Conservation (phyloP, 2,113 vertebrate genomes). For the Silurus glanis region DNA sequence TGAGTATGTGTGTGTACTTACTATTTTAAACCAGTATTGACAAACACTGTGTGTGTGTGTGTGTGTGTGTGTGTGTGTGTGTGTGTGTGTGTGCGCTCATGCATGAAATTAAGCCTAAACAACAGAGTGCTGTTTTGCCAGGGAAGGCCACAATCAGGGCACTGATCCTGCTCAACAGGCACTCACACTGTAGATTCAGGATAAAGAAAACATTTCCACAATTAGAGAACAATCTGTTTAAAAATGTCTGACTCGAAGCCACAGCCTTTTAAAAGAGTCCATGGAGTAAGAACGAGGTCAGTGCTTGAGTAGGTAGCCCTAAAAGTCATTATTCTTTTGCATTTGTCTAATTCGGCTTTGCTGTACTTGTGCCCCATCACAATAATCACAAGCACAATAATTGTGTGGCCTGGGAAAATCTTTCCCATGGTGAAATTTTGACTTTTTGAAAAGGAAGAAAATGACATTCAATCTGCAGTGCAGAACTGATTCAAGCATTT, state of each 20-base stretch:
- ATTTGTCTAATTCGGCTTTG: background rate
- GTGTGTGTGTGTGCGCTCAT: conserved; percentile 5
- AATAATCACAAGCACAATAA: background rate
- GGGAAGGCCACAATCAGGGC: conserved; percentile 19
- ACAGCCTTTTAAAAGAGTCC: background rate
- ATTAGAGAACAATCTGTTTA: background rate
- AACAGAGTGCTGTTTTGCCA: background rate
- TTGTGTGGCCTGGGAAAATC: background rate
- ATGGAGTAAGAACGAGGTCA: conserved; percentile 5
- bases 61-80: background rate
- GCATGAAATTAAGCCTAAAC: conserved; percentile 28
- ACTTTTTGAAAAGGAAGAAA: background rate
- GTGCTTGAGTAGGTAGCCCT: conserved; percentile 19
- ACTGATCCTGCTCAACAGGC: conserved; percentile 10
- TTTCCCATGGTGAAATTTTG: background rate
- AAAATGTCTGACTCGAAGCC: conserved; percentile 1
- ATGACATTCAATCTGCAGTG: background rate
- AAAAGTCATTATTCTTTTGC: background rate
- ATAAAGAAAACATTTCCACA: conserved; percentile 22
- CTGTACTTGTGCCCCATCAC: background rate
- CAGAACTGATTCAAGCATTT: background rate
- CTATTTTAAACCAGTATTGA: background rate
- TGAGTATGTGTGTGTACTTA: background rate
- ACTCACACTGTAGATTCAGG: conserved; percentile 10
- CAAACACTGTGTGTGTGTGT: background rate